Evolutionary conservation across 1,140 invertebrate genomes (phyloP), one percentile per base, ranked within the genome.

Genomic region (Bilobella aurantiaca): DNA sequence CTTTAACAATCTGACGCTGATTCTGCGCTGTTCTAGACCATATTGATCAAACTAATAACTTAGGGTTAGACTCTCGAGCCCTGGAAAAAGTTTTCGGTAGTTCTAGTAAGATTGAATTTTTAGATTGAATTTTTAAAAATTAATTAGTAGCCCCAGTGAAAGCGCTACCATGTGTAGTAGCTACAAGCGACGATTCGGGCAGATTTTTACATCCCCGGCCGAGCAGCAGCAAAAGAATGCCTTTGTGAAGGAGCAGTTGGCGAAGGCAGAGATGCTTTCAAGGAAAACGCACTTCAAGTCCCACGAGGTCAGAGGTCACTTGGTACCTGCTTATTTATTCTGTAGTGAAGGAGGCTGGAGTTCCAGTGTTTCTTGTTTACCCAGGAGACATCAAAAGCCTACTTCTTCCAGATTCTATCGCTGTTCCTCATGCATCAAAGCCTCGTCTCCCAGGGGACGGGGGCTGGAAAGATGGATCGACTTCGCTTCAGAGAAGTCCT

Each of bases 401-500:
- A 12, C 37, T n/a, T 42, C 30, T 23, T 30, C 30, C 12, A 58
- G 57, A 21, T 58, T 29, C 46, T 27, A 16, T 59, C 68, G 16
- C 57, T 73, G 5, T 42, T 74, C 2, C 16, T 64, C 28, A 63
- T 74, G 28, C 25, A 58, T 29, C 29, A 30, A 16, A 37, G 29
- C 32, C n/a, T 74, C 46, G 46, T 56, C 56, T 60, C 69, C 25
- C 64, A 73, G 27, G 29, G 63, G 21, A 8, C 18, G 8, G 34
- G 34, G 18, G 34, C 8, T 12, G 21, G 49, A 5, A 57, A 53
- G 60, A 56, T 69, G 63, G 67, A 69, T 21, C 42, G 67, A 23
- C 46, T 69, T 1, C 28, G 67, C 29, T 69, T 69, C 30, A 61
- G 67, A 1, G 67, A 69, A 25, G 34, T 69, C 18, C 56, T 69